Percentiles rank a stretch among this genome's conserved stretches.
phyloP scores from a whole-genome alignment of 2,888 invertebrate species.

The Thymelicus lineola region DNA sequence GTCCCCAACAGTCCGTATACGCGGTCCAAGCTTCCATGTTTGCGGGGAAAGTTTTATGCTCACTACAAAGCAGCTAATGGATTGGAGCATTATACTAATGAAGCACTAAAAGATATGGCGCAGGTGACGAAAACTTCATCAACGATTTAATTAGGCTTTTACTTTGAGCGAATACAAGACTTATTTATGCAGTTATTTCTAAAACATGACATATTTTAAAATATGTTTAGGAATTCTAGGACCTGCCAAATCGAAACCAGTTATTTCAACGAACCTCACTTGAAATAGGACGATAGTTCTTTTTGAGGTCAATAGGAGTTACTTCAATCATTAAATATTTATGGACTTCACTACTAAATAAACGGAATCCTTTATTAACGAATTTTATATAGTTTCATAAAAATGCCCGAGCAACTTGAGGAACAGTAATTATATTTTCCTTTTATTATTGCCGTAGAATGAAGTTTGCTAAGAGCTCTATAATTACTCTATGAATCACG shows the following conservation, averaged over 20 bases:
- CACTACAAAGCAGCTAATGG: conserved; percentile 6
- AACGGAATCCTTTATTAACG: no score
- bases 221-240: no score
- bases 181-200: background rate
- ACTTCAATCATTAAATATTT: no score
- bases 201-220: no score
- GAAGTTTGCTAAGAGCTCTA: conserved; percentile 19
- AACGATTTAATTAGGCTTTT: background rate
- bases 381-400: background rate
- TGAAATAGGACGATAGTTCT: no score
- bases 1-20: background rate
- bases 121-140: conserved; percentile 8
- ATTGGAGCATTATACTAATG: conserved; percentile 2
- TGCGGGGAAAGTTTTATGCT: background rate
- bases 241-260: no score
- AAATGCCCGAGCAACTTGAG: background rate
- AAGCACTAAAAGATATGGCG: conserved; percentile 1
- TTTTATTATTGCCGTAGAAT: conserved; percentile 11
- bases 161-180: background rate
- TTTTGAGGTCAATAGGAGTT: no score
- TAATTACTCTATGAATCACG: conserved; percentile 28
- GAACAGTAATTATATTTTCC: conserved; percentile 8
- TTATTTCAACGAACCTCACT: no score
- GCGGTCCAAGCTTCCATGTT: background rate
- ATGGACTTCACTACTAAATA: no score